A percentile compares a stretch with the other conserved stretches of the same genome.
Evolutionary conservation across 2,113 vertebrate genomes (phyloP).

Genomic region (Muntiacus reevesi): DNA sequence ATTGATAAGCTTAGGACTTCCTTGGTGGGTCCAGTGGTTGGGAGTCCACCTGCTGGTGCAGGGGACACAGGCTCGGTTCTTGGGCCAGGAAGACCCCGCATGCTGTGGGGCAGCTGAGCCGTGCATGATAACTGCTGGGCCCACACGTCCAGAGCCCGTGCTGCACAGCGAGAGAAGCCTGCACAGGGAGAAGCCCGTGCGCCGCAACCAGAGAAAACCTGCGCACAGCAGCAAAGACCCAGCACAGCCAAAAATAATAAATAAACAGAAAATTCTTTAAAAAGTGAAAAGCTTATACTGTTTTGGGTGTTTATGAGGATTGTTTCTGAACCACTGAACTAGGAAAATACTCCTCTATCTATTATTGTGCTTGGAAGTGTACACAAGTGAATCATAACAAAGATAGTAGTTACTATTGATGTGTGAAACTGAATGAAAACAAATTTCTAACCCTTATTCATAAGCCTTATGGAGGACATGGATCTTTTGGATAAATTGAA

Average conservation of each 20-base stretch:
- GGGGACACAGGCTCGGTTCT: background rate
- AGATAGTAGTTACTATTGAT: background rate
- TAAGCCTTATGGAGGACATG: background rate
- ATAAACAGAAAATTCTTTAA: background rate
- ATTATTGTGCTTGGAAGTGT: slow-evolving; percentile 3
- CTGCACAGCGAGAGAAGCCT: background rate
- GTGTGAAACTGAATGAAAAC: slow-evolving; percentile 11
- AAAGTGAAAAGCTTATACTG: background rate
- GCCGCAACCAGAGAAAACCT: background rate
- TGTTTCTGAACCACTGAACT: slow-evolving; percentile 8
- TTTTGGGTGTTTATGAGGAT: background rate
- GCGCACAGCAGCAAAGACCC: background rate
- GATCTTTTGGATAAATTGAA: background rate
- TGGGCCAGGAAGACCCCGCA: background rate
- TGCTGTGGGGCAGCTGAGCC: background rate
- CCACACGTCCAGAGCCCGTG: background rate
- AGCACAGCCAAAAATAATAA: background rate
- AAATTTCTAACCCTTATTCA: background rate
- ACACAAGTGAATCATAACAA: background rate
- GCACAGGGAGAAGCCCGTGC: background rate
- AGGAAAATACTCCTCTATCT: slow-evolving; percentile 1
- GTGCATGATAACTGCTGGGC: no score
- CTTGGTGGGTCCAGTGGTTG: background rate
- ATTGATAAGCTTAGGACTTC: background rate
- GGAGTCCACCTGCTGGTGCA: background rate